These are phyloP conservation scores for Drosophila ironensis DNA, from an alignment of 1,140 invertebrate species.

Conservation along the genomic window DNA sequence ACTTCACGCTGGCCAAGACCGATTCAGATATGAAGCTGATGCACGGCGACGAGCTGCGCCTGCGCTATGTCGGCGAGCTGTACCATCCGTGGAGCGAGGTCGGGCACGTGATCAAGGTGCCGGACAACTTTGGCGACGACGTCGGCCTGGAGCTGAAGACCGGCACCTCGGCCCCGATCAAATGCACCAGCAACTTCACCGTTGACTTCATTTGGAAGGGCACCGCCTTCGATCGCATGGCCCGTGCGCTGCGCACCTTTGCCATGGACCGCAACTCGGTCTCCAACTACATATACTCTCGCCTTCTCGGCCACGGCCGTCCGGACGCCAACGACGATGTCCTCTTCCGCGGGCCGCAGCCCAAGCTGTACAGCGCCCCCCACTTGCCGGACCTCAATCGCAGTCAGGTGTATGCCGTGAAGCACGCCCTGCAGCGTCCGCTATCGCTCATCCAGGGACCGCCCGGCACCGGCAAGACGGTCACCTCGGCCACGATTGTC, in stretches of 20 bases:
- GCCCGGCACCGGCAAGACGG: conserved; percentile 97
- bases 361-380: conserved; percentile 98
- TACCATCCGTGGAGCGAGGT: conserved; percentile 97
- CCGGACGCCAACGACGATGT: conserved; percentile 95
- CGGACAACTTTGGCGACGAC: conserved; percentile 99
- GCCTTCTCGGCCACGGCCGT: conserved; percentile 95
- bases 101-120: conserved; percentile 99
- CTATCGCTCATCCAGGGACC: conserved; percentile 97
- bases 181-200: conserved; percentile 97
- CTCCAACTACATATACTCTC: conserved; percentile 98
- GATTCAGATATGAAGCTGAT: conserved; percentile 99
- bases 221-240: conserved; percentile 99
- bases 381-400: conserved; percentile 98
- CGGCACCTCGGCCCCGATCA: conserved; percentile 93
- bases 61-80: conserved; percentile 96
- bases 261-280: conserved; percentile 98
- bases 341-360: conserved; percentile 91
- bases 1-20: conserved; percentile 98
- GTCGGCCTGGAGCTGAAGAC: conserved; percentile 98
- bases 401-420: conserved; percentile 99
- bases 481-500: conserved; percentile 99
- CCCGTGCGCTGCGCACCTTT: conserved; percentile 96
- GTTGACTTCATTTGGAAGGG: conserved; percentile 99
- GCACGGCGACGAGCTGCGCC: conserved; percentile 98
- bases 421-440: conserved; percentile 98